Evolutionary conservation across 2,888 invertebrate species (phyloP), one percentile per base, ranked within the genome.

Genomic region (Penaeus monodon): DNA sequence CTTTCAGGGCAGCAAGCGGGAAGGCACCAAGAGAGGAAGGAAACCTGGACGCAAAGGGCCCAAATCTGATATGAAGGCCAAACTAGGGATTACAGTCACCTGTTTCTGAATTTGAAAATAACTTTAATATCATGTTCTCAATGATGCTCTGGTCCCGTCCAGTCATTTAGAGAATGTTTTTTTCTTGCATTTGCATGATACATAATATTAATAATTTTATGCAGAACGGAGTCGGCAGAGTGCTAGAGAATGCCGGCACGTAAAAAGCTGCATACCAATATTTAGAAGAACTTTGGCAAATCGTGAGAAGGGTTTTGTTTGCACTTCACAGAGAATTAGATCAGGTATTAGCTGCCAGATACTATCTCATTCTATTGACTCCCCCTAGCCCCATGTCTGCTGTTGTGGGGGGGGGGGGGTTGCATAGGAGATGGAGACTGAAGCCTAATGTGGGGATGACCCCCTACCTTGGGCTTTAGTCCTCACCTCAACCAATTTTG

Each of bases 171-270:
- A 33, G 33, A 14, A 38, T 38, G n/a, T 20, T 1, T 81, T 33
- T 85, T 73, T 24, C 38, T 73, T 63, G 44, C 29, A n/a, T 66
- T 63, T 29, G 6, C 65, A 68, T 70, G n/a, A 3, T 88, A 27
- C 49, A 49, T 29, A 29, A 38, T 76, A 24, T 49, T 27, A 1
- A 66, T 79, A n/a, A 64, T 81, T 85, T 85, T 22, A 49, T 10
- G 22, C 92, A 97, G 98, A 99, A 93, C 95, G 98, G 90, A 98
- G 98, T 93, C 95, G 99, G 91, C 98, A 99, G 94, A 98, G 98
- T 93, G 99, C 99, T 91, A 94, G 98, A 91, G 99, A 99, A 94
- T 99, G 99, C 92, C 95, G 99, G 98, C 98, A 78, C 95, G 99
- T 83, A 99, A 99, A 94, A 99, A 99, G 93, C 94, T 99, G 90